Base-by-base conservation (phyloP, 2,797 vertebrate genomes). In the Hybognathus amarus region DNA sequence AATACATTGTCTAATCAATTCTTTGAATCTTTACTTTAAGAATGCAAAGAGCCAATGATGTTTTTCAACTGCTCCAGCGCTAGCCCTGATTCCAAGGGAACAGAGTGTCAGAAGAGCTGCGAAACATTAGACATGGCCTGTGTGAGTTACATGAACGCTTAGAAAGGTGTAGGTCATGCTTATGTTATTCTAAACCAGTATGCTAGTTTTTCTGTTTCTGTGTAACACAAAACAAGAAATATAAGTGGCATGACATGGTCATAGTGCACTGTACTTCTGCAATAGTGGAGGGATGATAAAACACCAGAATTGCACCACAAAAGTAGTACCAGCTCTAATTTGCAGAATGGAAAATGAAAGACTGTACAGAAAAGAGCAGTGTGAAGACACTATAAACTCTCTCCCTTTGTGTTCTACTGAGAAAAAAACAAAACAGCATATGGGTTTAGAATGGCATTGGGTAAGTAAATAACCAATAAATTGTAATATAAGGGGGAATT, bases 101-200 rank as follows among this genome's bases (percentile, higher is more conserved):
- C 94, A 0, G 95, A 96, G 87, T 99, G 98, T 86, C 96, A 96
- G 86, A 97, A 95, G 88, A 97, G 96, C 90, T 99, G 98, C 88
- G 91, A 93, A 77, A 96, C 94, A 4, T 90, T 96, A 85, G 96
- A 98, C 82, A 96, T 97, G 95, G 88, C 89, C 85, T 99, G 97
- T 27, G 98, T 99, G 90, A 96, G 97, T 95, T 59, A 13, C 52
- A 4, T 56, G 52, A 63, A 36, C 13, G 20, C 52, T 24, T 30
- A 13, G 24, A 15, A 73, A 47, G 3, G 20, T 66, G 5, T 56
- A 50, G 33, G 12, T 18, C 12, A 63, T 42, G 6, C 38, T 52
- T 45, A 67, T 79, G 40, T 36, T 9, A 33, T 61, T 63, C 45
- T 30, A 47, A 47, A 18, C 42, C 7, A 18, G 42, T 18, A 27